Conservation (phyloP, 2,113 vertebrate genomes). For the Physeter macrocephalus region DNA sequence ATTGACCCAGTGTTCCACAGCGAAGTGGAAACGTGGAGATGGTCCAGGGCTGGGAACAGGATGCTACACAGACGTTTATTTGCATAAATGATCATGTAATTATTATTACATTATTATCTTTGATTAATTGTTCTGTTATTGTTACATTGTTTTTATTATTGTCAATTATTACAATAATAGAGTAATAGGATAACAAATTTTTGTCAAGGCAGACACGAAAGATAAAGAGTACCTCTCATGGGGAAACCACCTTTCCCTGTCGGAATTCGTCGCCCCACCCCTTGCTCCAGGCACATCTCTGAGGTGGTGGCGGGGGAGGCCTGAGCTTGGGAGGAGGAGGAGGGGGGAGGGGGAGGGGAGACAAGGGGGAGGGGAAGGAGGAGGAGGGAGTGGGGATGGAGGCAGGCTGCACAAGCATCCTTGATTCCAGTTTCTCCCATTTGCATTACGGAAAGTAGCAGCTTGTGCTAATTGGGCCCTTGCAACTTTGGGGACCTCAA, state of each 20-base stretch:
- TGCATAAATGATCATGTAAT: rapidly evolving
- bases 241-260: rapidly evolving
- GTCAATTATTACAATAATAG: neutral
- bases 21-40: neutral
- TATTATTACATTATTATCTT: rapidly evolving
- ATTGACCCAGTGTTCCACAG: rapidly evolving
- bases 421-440: neutral
- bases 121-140: neutral
- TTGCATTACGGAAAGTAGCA: neutral
- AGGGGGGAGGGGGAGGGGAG: rapidly evolving
- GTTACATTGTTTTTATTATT: neutral
- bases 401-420: neutral
- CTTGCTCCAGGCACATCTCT: no score
- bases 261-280: rapidly evolving
- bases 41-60: rapidly evolving
- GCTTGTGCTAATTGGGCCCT: neutral
- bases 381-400: rapidly evolving
- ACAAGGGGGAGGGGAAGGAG: rapidly evolving
- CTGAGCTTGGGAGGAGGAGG: neutral
- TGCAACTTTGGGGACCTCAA: neutral
- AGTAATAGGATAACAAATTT: neutral
- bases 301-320: neutral
- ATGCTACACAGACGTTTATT: rapidly evolving
- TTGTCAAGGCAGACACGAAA: neutral
- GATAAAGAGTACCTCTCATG: neutral